phyloP scores from a whole-genome alignment of 2,113 vertebrate species.

The Ovis canadensis region DNA sequence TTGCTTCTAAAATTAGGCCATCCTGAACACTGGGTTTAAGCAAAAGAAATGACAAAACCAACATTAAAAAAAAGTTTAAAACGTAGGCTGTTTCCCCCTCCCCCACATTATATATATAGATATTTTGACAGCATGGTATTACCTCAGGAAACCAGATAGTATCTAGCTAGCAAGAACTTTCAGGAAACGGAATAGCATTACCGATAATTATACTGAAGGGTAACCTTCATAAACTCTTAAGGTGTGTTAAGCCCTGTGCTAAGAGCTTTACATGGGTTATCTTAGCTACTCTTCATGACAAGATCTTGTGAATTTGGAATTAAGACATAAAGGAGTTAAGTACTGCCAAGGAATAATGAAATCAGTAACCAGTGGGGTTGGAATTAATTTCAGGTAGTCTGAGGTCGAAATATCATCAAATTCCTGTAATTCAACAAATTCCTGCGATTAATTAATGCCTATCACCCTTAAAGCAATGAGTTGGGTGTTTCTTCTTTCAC shows the following conservation, averaged over 20 bases:
- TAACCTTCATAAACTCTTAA: background rate
- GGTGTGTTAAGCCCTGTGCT: background rate
- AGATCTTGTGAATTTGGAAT: background rate
- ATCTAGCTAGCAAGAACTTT: background rate
- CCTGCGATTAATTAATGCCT: background rate
- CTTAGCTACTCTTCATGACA: background rate
- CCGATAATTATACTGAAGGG: background rate
- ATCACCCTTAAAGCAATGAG: background rate
- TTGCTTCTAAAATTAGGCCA: constrained; percentile 47
- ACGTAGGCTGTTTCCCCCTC: background rate
- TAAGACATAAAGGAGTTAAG: background rate
- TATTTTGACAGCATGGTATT: background rate
- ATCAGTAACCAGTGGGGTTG: background rate
- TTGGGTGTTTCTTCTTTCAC: background rate
- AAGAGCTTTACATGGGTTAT: background rate
- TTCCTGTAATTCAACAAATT: background rate
- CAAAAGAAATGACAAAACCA: constrained; percentile 33
- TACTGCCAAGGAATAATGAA: background rate
- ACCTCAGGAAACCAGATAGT: background rate
- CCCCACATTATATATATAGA: background rate
- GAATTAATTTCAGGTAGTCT: background rate
- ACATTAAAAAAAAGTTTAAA: background rate
- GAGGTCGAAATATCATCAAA: background rate
- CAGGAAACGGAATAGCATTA: background rate
- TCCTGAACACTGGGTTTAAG: background rate